Conservation (phyloP, 2,888 invertebrate genomes). For the Aproaerema taeniolella region DNA sequence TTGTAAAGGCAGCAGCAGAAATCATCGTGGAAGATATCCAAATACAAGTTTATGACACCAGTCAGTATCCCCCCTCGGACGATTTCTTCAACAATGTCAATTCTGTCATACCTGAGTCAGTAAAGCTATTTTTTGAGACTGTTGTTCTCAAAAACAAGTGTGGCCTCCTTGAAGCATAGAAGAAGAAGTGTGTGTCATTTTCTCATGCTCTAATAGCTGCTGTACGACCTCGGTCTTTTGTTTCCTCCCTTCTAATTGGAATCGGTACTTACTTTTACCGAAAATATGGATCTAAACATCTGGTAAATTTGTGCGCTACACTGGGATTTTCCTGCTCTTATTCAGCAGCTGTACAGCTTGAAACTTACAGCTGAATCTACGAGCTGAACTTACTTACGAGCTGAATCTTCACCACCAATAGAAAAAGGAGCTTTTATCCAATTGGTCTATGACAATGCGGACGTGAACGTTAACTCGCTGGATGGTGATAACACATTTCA, state of each 20-base stretch:
- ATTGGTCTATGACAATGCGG: not conserved
- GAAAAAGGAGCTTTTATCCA: not conserved
- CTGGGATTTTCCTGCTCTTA: not conserved
- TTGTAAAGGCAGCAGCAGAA: not conserved
- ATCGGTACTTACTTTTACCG: too few relatives aligned
- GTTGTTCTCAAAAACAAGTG: too few relatives aligned
- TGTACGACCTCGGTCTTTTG: too few relatives aligned
- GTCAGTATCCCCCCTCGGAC: not conserved
- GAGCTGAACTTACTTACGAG: too few relatives aligned
- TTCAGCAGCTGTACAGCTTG: not conserved
- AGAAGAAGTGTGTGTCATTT: too few relatives aligned
- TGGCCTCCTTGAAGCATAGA: too few relatives aligned
- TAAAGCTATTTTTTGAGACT: too few relatives aligned
- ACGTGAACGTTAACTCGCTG: not conserved
- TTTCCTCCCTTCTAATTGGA: too few relatives aligned
- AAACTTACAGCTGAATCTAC: constrained; percentile 1
- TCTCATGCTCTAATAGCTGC: too few relatives aligned
- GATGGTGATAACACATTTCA: not conserved
- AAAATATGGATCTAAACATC: too few relatives aligned
- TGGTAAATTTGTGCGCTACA: too few relatives aligned
- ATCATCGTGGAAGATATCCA: not conserved
- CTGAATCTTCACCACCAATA: not conserved
- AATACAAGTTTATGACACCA: not conserved
- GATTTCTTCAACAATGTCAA: not conserved
- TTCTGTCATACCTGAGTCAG: not conserved